phyloP scores from a whole-genome alignment of 53 echinoderm and acorn worm genomes.

The Echinarachnius parma region DNA sequence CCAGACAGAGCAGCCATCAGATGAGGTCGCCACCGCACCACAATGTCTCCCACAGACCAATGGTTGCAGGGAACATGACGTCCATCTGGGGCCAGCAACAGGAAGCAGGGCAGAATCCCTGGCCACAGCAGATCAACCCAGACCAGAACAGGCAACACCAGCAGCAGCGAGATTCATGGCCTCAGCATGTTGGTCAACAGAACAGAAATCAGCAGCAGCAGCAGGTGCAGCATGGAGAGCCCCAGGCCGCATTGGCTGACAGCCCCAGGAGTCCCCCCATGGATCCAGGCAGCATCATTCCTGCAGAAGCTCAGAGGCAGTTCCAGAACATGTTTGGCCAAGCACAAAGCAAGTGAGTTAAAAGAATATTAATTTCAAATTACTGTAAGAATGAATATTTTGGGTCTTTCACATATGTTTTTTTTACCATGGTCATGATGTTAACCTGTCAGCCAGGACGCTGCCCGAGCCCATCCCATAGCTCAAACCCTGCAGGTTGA shows the following conservation, averaged over 20 bases:
- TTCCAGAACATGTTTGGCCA: slow-evolving; percentile 23
- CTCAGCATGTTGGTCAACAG: neutral
- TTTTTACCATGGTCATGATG: neutral
- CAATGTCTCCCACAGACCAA: no score
- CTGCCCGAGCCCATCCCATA: no score
- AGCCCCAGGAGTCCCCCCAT: slow-evolving; percentile 27
- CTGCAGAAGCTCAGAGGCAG: slow-evolving; percentile 10
- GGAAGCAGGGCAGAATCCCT: neutral
- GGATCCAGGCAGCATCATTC: neutral
- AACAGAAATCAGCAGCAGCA: neutral
- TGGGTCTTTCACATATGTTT: neutral
- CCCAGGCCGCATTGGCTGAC: slow-evolving; percentile 14
- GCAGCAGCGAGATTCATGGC: neutral
- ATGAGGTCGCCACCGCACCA: no score
- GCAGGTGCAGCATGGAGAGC: slow-evolving; percentile 12
- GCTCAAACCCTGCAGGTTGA: no score
- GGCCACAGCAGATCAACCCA: neutral
- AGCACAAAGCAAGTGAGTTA: neutral
- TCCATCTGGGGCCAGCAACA: neutral
- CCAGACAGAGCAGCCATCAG: slow-evolving; percentile 19
- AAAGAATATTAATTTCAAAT: neutral
- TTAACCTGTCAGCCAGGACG: no score
- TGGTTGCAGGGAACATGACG: neutral
- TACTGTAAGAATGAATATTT: no score
- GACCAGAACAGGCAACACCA: slow-evolving; percentile 2